Conservation (phyloP, 2,113 vertebrate species). For the Osmerus eperlanus region DNA sequence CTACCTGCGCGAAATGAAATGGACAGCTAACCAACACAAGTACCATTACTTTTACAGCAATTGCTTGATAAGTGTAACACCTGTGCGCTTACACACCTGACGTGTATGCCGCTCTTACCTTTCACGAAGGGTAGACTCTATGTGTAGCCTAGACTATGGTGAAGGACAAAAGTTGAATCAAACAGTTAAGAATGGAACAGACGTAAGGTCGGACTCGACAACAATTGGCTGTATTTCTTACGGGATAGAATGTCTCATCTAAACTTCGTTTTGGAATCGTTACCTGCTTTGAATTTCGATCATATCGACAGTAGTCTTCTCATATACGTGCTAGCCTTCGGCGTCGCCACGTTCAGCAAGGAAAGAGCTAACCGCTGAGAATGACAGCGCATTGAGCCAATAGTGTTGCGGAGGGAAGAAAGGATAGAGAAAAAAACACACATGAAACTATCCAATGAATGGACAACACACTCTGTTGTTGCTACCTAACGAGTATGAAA, state of each 20-base stretch:
- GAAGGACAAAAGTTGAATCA: no score
- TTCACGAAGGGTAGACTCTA: no score
- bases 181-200: not conserved
- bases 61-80: no score
- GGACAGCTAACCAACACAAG: no score
- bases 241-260: not conserved
- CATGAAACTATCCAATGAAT: no score
- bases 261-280: slow-evolving; percentile 10
- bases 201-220: not conserved
- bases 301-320: slow-evolving; percentile 8
- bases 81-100: no score
- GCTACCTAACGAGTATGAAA: not conserved
- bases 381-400: slow-evolving; percentile 55
- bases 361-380: not conserved
- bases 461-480: not conserved
- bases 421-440: not conserved
- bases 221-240: not conserved
- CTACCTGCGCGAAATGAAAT: no score
- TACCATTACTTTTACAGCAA: no score
- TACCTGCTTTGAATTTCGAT: slow-evolving; percentile 10
- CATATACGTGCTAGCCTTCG: slow-evolving; percentile 47
- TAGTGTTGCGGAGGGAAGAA: slow-evolving; percentile 11
- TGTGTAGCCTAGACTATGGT: no score
- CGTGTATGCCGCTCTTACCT: no score
- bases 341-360: slow-evolving; percentile 59